These are phyloP conservation scores for Lepidiolamprologus cunningtoni DNA, from an alignment of 2,113 vertebrate species.

Conservation along the genomic window DNA sequence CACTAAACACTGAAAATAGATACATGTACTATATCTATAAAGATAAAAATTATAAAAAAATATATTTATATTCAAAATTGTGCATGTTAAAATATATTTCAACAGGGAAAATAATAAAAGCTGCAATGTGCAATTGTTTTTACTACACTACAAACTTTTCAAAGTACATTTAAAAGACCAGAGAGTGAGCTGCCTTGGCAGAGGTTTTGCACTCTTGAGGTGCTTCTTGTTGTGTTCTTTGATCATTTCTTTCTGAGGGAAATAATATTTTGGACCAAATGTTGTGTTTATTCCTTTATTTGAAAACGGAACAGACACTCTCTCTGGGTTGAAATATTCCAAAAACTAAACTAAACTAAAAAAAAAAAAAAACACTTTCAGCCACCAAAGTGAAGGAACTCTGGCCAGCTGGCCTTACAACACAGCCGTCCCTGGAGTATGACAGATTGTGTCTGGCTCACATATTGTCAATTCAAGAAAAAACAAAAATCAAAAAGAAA, in stretches of 20 bases:
- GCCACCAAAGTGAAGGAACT: not conserved
- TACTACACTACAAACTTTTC: not conserved
- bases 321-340: not conserved
- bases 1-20: not conserved
- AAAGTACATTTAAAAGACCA: not conserved
- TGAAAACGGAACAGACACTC: no score
- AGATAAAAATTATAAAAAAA: accelerated
- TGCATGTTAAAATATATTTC: not conserved
- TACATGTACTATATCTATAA: not conserved
- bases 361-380: not conserved
- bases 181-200: not conserved
- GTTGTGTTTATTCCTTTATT: not conserved
- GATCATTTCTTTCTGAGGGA: not conserved
- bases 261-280: not conserved
- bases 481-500: not conserved
- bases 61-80: not conserved
- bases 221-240: not conserved
- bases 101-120: not conserved
- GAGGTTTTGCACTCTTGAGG: not conserved
- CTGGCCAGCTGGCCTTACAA: not conserved
- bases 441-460: not conserved
- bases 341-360: not conserved
- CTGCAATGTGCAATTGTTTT: not conserved
- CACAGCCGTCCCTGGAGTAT: not conserved
- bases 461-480: not conserved